Conservation (phyloP, 2,888 invertebrate genomes). For the Synergus itoensis region DNA sequence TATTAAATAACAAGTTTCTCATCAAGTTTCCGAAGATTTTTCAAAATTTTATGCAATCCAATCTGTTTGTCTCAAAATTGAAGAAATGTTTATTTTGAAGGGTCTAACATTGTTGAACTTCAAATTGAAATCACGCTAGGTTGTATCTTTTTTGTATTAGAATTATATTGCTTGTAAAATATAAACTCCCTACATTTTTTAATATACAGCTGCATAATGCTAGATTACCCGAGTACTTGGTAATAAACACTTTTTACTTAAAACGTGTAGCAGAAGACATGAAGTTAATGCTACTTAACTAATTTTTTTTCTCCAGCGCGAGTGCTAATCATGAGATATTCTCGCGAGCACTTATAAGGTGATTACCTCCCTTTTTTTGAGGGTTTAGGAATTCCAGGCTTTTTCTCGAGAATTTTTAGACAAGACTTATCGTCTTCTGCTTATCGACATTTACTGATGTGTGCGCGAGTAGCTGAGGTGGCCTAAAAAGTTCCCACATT, state of each 20-base stretch:
- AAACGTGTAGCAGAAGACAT: slow-evolving; percentile 10
- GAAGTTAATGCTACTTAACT: slow-evolving; percentile 26
- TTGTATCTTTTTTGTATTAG: too few species aligned
- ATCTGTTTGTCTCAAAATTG: too few species aligned
- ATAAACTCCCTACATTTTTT: neutral
- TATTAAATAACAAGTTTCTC: too few species aligned
- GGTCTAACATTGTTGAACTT: too few species aligned
- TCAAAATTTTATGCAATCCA: too few species aligned
- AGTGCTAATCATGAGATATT: slow-evolving; percentile 36
- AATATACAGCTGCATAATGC: neutral
- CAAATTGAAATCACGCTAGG: too few species aligned
- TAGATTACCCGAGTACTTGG: neutral
- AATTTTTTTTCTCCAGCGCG: slow-evolving; percentile 17
- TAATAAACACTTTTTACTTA: slow-evolving; percentile 11
- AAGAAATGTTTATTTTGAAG: too few species aligned
- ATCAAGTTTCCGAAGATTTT: too few species aligned
- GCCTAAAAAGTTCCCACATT: slow-evolving; percentile 64
- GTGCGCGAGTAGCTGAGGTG: slow-evolving; percentile 24
- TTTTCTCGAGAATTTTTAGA: slow-evolving; percentile 17
- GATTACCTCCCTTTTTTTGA: slow-evolving; percentile 20
- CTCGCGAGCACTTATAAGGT: neutral
- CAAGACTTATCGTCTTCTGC: slow-evolving; percentile 14
- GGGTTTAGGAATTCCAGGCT: slow-evolving; percentile 22
- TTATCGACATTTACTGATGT: neutral
- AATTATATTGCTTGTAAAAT: too few species aligned